phyloP scores from a whole-genome alignment of 2,797 vertebrate genomes.

The Urosaurus nigricauda region DNA sequence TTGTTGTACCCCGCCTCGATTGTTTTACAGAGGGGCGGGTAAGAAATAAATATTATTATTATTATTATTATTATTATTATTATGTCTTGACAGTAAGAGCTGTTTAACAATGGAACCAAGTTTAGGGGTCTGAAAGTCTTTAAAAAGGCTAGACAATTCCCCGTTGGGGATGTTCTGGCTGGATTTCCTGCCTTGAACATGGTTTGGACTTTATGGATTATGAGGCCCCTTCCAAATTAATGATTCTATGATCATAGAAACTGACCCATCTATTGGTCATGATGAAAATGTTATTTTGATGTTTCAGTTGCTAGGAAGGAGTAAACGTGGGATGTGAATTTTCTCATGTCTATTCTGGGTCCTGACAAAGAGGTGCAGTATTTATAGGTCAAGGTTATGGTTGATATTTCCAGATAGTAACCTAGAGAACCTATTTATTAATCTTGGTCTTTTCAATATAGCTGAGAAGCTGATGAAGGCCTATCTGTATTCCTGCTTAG shows the following conservation, averaged over 20 bases:
- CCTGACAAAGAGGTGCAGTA: neutral
- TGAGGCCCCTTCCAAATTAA: too few relatives aligned
- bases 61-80: too few relatives aligned
- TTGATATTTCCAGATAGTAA: neutral
- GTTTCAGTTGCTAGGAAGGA: slow-evolving; percentile 53
- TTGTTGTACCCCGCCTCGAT: too few relatives aligned
- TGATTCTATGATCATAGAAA: slow-evolving; percentile 31
- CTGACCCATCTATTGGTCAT: slow-evolving; percentile 52
- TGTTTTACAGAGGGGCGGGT: too few relatives aligned
- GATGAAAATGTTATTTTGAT: slow-evolving; percentile 67
- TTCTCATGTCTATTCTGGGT: neutral
- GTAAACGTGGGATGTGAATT: slow-evolving; percentile 41
- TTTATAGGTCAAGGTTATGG: neutral
- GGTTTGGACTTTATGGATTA: too few relatives aligned
- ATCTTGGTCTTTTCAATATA: neutral
- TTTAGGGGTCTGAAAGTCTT: too few relatives aligned
- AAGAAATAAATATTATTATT: too few relatives aligned
- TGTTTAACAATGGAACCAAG: too few relatives aligned
- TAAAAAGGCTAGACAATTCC: too few relatives aligned
- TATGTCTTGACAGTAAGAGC: too few relatives aligned
- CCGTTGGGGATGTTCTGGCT: too few relatives aligned
- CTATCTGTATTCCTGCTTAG: neutral
- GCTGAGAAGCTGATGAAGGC: neutral
- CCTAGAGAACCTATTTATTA: neutral
- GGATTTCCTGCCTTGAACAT: too few relatives aligned